These are phyloP conservation scores for Odontothrips loti DNA, from an alignment of 2,888 invertebrate genomes.

Conservation along the genomic window DNA sequence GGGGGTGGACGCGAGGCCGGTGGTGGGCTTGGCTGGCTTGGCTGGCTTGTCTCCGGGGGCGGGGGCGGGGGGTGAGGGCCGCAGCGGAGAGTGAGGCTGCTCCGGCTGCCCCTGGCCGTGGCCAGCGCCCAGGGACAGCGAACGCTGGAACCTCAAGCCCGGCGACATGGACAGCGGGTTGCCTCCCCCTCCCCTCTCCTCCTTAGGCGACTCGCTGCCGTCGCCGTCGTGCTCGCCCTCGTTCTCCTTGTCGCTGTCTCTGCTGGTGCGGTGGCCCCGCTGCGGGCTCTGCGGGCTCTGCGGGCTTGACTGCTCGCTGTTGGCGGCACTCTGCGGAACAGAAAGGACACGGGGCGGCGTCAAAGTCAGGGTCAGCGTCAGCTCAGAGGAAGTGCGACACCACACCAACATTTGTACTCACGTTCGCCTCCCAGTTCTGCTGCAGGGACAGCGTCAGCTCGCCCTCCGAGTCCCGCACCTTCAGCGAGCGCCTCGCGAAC, in stretches of 20 bases:
- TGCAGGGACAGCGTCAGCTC: slow-evolving; percentile 71
- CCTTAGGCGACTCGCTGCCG: slow-evolving; percentile 51
- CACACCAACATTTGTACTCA: slow-evolving; percentile 46
- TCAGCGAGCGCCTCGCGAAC: slow-evolving; percentile 73
- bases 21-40: not conserved
- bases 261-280: slow-evolving; percentile 34
- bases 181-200: slow-evolving; percentile 43
- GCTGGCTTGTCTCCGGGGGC: not conserved
- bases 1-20: not conserved
- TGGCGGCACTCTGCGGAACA: slow-evolving; percentile 53
- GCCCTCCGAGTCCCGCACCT: slow-evolving; percentile 66
- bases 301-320: slow-evolving; percentile 44
- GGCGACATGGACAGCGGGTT: slow-evolving; percentile 16
- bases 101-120: slow-evolving; percentile 41
- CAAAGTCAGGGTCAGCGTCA: not conserved
- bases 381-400: no score
- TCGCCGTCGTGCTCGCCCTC: slow-evolving; percentile 48
- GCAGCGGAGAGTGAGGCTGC: slow-evolving; percentile 38
- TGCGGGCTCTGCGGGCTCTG: not conserved
- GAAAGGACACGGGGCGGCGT: not conserved
- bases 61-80: slow-evolving; percentile 43
- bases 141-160: slow-evolving; percentile 26
- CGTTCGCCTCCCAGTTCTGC: slow-evolving; percentile 61
- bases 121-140: slow-evolving; percentile 20
- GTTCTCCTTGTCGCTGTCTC: slow-evolving; percentile 72